Evolutionary conservation across 2,113 vertebrate species (phyloP).

Genomic region (Pithys albifrons): DNA sequence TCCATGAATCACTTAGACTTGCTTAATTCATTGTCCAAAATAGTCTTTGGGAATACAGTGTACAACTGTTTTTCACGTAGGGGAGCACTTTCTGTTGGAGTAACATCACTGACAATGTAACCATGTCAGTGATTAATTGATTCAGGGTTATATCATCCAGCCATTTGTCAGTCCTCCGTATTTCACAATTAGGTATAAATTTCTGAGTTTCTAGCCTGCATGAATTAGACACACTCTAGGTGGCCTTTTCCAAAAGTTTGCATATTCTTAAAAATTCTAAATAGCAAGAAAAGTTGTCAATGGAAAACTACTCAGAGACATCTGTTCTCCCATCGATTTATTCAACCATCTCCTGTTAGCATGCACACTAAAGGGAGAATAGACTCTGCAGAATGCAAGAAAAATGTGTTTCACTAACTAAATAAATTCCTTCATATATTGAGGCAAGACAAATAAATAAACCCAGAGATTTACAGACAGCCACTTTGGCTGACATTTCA

Average conservation of each 20-base stretch:
- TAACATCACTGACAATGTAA: not conserved
- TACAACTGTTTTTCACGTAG: conserved; percentile 19
- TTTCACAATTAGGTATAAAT: not conserved
- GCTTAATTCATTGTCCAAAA: not conserved
- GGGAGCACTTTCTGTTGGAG: conserved; percentile 7
- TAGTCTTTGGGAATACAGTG: not conserved
- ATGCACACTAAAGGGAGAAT: conserved; percentile 33
- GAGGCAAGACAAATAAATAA: conserved; percentile 70
- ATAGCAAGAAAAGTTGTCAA: not conserved
- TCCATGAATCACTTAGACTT: not conserved
- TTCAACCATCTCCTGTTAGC: conserved; percentile 11
- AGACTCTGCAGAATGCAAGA: conserved; percentile 51
- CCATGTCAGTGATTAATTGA: not conserved
- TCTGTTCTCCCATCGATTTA: conserved; percentile 15
- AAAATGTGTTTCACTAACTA: conserved; percentile 55
- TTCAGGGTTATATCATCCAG: not conserved
- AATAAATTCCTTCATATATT: conserved; percentile 68
- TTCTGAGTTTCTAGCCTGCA: not conserved
- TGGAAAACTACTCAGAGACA: conserved; percentile 39
- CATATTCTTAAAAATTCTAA: conserved; percentile 4
- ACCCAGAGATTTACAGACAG: conserved; percentile 59
- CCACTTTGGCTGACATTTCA: conserved; percentile 69
- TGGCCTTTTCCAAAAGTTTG: not conserved
- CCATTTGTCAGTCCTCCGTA: not conserved
- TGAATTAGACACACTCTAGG: not conserved